phyloP scores from a whole-genome alignment of 2,888 invertebrate genomes.

The Dasypolia templi region DNA sequence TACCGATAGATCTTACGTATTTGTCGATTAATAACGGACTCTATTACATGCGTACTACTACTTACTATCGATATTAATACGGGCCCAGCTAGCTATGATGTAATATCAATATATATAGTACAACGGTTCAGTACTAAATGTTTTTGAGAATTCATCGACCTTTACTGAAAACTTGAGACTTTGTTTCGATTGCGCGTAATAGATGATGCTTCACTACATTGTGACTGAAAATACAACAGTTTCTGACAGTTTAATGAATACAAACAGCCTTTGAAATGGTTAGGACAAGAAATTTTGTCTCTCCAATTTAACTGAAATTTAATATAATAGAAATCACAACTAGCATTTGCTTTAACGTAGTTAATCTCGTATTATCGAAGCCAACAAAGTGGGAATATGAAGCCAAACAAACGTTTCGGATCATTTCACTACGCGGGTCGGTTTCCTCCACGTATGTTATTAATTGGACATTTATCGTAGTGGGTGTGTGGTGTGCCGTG shows the following conservation, averaged over 20 bases:
- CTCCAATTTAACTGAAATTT: not conserved
- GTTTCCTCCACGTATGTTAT: conserved; percentile 38
- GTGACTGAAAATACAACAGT: conserved; percentile 17
- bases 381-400: conserved; percentile 42
- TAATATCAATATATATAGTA: conserved; percentile 1
- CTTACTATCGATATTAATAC: conserved; percentile 1
- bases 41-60: not conserved
- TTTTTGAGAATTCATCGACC: conserved; percentile 3
- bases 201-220: conserved; percentile 7
- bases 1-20: conserved; percentile 12
- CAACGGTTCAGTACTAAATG: not conserved
- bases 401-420: conserved; percentile 55
- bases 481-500: conserved; percentile 55
- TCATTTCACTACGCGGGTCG: conserved; percentile 16
- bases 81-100: not conserved
- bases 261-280: conserved; percentile 7
- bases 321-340: conserved; percentile 24
- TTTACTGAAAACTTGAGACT: conserved; percentile 13
- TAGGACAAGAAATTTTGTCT: conserved; percentile 18
- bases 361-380: conserved; percentile 41
- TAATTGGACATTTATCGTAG: conserved; percentile 47
- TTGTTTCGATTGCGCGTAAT: conserved; percentile 14
- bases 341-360: conserved; percentile 11
- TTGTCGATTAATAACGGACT: conserved; percentile 16
- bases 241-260: conserved; percentile 33